Conservation (phyloP, 2,113 vertebrate species). For the Peromyscus californicus region DNA sequence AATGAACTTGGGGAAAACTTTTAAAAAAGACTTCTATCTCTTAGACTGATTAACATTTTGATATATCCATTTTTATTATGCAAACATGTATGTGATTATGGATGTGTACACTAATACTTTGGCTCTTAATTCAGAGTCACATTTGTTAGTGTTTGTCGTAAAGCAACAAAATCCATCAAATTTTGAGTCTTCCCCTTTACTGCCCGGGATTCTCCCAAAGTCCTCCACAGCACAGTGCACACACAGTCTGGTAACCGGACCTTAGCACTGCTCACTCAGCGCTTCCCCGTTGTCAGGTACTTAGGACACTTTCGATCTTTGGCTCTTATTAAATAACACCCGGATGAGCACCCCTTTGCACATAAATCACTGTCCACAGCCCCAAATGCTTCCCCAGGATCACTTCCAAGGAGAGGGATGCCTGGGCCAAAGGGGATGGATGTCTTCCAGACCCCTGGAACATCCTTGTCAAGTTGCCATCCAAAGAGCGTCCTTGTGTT, state of each 20-base stretch:
- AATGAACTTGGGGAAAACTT: not conserved
- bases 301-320: slow-evolving; percentile 52
- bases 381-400: slow-evolving; percentile 58
- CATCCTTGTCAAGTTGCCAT: not conserved
- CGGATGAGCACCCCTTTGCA: slow-evolving; percentile 17
- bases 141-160: slow-evolving; percentile 1
- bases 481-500: not conserved
- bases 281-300: not conserved
- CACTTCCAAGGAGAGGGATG: slow-evolving; percentile 66
- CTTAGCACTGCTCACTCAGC: not conserved
- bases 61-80: not conserved
- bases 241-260: not conserved
- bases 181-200: not conserved
- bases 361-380: slow-evolving; percentile 77
- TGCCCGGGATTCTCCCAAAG: not conserved
- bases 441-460: slow-evolving; percentile 64
- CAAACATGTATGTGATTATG: not conserved
- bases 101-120: not conserved
- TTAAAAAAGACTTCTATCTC: not conserved
- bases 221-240: not conserved
- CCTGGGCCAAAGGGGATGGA: slow-evolving; percentile 48
- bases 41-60: not conserved
- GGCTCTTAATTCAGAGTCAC: slow-evolving; percentile 17
- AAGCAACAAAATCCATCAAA: not conserved
- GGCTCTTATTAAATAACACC: slow-evolving; percentile 55